These are phyloP conservation scores for Anastatus disparis DNA, from an alignment of 1,140 invertebrate genomes.

Conservation along the genomic window DNA sequence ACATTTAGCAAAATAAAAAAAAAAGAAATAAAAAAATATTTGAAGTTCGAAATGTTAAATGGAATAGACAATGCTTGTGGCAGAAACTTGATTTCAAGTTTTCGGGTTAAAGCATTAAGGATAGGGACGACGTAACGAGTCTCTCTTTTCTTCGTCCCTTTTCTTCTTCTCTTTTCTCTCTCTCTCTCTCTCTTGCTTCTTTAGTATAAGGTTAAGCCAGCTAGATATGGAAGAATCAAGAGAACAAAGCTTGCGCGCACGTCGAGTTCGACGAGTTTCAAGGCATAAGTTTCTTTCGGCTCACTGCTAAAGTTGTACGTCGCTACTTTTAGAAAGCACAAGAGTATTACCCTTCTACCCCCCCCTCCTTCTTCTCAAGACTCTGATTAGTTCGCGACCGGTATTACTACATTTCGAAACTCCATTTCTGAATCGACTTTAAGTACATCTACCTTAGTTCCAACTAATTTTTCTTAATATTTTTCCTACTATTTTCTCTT, in stretches of 20 bases:
- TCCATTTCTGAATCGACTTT: slow-evolving; percentile 5
- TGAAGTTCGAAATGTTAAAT: neutral
- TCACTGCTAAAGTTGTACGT: slow-evolving; percentile 33
- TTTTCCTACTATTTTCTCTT: too few relatives aligned
- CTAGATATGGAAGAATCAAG: slow-evolving; percentile 36
- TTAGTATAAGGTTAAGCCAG: slow-evolving; percentile 16
- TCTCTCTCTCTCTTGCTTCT: neutral
- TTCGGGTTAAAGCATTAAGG: slow-evolving; percentile 16
- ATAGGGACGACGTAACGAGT: slow-evolving; percentile 12
- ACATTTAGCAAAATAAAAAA: neutral
- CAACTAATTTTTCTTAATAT: too few relatives aligned
- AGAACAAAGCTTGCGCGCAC: slow-evolving; percentile 27
- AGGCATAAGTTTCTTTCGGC: slow-evolving; percentile 40
- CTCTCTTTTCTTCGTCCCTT: neutral
- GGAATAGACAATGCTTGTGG: slow-evolving; percentile 19
- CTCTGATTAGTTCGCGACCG: slow-evolving; percentile 40
- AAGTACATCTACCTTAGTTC: slow-evolving; percentile 11
- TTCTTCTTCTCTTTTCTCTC: too few relatives aligned
- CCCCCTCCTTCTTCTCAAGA: too few relatives aligned
- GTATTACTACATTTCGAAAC: slow-evolving; percentile 37
- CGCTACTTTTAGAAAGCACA: slow-evolving; percentile 23
- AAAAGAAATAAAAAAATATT: neutral
- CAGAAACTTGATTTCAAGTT: slow-evolving; percentile 28
- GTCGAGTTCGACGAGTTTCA: slow-evolving; percentile 34
- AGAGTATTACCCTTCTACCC: slow-evolving; percentile 22